Conservation (phyloP, 2,113 vertebrate species). For the Ahaetulla prasina region DNA sequence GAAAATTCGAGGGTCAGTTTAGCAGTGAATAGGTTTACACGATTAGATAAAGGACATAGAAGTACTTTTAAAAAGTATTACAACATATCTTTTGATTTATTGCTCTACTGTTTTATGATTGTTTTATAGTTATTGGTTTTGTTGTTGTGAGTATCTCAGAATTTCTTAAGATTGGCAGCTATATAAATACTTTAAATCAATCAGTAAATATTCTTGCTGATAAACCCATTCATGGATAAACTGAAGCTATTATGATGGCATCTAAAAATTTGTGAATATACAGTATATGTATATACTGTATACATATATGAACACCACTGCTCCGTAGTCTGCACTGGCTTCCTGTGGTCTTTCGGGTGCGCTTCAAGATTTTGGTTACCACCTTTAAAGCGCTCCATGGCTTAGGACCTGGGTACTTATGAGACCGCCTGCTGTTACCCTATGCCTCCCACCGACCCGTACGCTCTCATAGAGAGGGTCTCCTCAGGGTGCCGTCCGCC, state of each 20-base stretch:
- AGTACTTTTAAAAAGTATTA: neutral
- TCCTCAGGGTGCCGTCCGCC: too few species aligned
- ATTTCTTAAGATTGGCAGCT: neutral
- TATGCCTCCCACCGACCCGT: too few species aligned
- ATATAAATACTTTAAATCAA: neutral
- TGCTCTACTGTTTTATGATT: neutral
- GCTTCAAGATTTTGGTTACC: too few species aligned
- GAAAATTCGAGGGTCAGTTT: neutral
- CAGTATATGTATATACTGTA: too few species aligned
- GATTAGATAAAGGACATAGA: neutral
- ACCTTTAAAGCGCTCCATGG: too few species aligned
- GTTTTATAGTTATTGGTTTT: neutral
- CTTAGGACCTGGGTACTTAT: too few species aligned
- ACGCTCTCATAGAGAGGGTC: too few species aligned
- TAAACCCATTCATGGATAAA: neutral
- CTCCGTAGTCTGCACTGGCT: too few species aligned
- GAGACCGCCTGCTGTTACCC: too few species aligned
- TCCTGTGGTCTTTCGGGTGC: too few species aligned
- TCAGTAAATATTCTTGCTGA: neutral
- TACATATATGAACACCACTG: too few species aligned
- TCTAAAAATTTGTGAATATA: neutral
- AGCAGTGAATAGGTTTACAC: neutral
- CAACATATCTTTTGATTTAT: neutral
- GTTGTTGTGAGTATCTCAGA: neutral
- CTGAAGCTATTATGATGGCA: neutral